phyloP scores from a whole-genome alignment of 2,888 invertebrate genomes.

The Ephialtes manifestator region DNA sequence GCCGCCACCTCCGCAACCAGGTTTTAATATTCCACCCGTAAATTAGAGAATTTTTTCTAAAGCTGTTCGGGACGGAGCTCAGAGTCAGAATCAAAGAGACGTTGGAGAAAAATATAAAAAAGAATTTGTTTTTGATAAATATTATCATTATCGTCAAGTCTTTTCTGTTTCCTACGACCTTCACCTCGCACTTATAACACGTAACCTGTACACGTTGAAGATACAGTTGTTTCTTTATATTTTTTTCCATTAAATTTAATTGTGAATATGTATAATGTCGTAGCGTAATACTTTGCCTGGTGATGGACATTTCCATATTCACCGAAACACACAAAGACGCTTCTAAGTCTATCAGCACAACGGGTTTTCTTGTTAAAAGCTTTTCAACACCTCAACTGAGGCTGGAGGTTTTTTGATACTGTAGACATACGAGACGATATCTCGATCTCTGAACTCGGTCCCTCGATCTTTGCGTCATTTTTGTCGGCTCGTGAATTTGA shows the following conservation, averaged over 20 bases:
- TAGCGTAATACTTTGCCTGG: not conserved
- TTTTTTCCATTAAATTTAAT: not conserved
- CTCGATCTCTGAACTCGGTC: slow-evolving; percentile 31
- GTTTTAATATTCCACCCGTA: slow-evolving; percentile 76
- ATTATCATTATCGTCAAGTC: not conserved
- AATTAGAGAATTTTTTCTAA: slow-evolving; percentile 73
- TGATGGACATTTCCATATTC: not conserved
- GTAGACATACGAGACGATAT: not conserved
- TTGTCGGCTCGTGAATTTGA: slow-evolving; percentile 28
- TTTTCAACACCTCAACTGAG: not conserved
- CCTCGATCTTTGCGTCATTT: slow-evolving; percentile 17
- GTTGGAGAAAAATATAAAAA: not conserved
- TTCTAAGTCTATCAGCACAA: not conserved
- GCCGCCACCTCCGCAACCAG: slow-evolving; percentile 78
- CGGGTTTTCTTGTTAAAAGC: slow-evolving; percentile 14
- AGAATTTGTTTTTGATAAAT: not conserved
- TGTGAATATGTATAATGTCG: slow-evolving; percentile 8
- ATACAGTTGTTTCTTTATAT: not conserved
- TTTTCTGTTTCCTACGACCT: slow-evolving; percentile 3
- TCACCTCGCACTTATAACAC: not conserved
- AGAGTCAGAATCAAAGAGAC: slow-evolving; percentile 31
- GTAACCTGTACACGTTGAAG: slow-evolving; percentile 3
- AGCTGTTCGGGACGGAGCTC: slow-evolving; percentile 63
- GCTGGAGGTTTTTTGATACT: not conserved
- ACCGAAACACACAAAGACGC: not conserved